These are phyloP conservation scores for Drosophila kepulauana DNA, from an alignment of 1,140 invertebrate genomes.

Conservation along the genomic window DNA sequence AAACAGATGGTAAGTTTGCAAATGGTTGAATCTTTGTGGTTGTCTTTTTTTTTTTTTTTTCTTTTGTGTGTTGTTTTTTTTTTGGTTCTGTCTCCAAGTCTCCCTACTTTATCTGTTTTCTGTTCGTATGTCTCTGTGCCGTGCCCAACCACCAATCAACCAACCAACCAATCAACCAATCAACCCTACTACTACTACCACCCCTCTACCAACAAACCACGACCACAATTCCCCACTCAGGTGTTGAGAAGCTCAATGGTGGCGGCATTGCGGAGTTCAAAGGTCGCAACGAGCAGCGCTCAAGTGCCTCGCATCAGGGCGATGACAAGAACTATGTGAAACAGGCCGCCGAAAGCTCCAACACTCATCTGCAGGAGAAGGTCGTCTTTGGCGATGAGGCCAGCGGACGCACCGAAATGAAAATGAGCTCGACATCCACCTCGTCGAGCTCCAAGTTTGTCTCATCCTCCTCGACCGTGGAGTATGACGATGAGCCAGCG, in stretches of 20 bases:
- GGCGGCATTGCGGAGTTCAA: conserved; percentile 87
- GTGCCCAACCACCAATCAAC: conserved; percentile 52
- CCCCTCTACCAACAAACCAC: conserved; percentile 31
- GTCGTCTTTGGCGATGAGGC: conserved; percentile 86
- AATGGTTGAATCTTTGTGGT: not conserved
- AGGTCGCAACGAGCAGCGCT: conserved; percentile 87
- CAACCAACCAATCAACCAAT: conserved; percentile 16
- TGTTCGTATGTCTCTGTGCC: conserved; percentile 53
- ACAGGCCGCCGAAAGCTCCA: conserved; percentile 86
- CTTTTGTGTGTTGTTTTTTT: not conserved
- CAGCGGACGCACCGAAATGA: conserved; percentile 82
- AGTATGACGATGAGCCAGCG: conserved; percentile 57
- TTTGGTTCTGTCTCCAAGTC: conserved; percentile 38
- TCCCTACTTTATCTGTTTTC: conserved; percentile 12
- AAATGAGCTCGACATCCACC: conserved; percentile 75
- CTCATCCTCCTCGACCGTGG: conserved; percentile 71
- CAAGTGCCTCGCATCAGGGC: conserved; percentile 87
- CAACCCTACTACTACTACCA: conserved; percentile 26
- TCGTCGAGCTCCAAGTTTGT: conserved; percentile 73
- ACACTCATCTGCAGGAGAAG: conserved; percentile 87
- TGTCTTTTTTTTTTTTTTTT: conserved; percentile 19
- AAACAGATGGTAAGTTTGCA: conserved; percentile 79
- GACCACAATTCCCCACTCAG: conserved; percentile 62
- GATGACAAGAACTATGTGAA: conserved; percentile 88
- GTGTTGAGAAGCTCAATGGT: conserved; percentile 87